Base-by-base conservation (phyloP, 2,113 vertebrate species). In the Crotophaga sulcirostris region DNA sequence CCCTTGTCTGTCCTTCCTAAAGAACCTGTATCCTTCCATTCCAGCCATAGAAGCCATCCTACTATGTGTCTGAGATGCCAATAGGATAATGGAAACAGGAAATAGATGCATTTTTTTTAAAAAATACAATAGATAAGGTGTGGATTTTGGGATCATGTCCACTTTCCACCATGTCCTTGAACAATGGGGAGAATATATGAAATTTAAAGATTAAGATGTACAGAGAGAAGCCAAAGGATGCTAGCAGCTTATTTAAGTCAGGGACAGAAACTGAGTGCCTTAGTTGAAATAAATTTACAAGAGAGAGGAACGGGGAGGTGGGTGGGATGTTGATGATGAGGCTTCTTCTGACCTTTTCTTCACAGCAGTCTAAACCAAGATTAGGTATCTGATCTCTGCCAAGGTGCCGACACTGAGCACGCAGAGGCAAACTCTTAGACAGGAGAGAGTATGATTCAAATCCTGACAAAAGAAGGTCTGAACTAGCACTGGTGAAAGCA, bases 251-350 rank as follows among this genome's bases (percentile, higher is more conserved):
- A 34, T 17, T 21, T 59, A 76, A 78, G 4, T 13, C 19, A 78
- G 63, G 38, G n/a, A 56, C 4, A 6, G 34, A 42, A 33, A 75
- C 20, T 4, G 3, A 67, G 1, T 6, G 3, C 3, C 44, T 73
- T 11, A 81, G 6, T 10, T 23, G 58, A 67, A 70, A 75, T 10
- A 4, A 12, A n/a, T 6, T 76, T 29, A 4, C 12, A 76, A 72
- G 24, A 67, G 15, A 58, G 52, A 49, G 3, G 2, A 83, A 38
- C 9, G 9, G 5, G 5, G 4, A 3, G 3, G 54, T 16, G 8
- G 7, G 5, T 5, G 21, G 5, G 33, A 33, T 1, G 5, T 3
- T 3, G 0, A 5, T 25, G 16, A 2, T 49, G 16, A 60, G 40
- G 7, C 1, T 19, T 34, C 44, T 72, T 74, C 29, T 70, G 55